Evolutionary conservation across 2,888 invertebrate species (phyloP).

Genomic region (Lepeophtheirus nordmannii): DNA sequence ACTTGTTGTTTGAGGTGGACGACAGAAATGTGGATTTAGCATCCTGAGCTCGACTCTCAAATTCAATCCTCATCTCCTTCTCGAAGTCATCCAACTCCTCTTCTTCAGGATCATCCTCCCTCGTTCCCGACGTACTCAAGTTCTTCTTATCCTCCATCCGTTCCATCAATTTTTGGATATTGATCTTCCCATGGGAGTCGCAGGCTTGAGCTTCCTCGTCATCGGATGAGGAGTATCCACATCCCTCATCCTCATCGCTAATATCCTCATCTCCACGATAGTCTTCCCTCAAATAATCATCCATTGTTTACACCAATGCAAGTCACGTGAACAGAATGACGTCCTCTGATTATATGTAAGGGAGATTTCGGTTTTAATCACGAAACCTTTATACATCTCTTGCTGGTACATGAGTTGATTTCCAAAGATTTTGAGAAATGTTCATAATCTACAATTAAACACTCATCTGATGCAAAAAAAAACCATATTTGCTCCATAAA

Average conservation of each 20-base stretch:
- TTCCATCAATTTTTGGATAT: not conserved
- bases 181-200: not conserved
- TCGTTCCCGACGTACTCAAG: not conserved
- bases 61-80: constrained; percentile 32
- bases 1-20: not conserved
- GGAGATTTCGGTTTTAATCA: too few species aligned
- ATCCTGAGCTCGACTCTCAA: constrained; percentile 26
- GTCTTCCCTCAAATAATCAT: not conserved
- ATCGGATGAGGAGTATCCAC: not conserved
- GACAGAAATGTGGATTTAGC: not conserved
- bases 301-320: not conserved
- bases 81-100: constrained; percentile 29
- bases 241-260: not conserved
- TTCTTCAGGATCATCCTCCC: not conserved
- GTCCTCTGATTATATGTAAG: not conserved
- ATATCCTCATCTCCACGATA: not conserved
- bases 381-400: too few species aligned
- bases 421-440: too few species aligned
- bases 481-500: too few species aligned
- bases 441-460: too few species aligned
- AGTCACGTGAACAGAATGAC: not conserved
- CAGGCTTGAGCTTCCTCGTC: not conserved
- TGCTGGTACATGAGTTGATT: too few species aligned
- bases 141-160: not conserved
- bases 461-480: too few species aligned